Conservation (phyloP, 2,113 vertebrate genomes). For the Mastomys natalensis region DNA sequence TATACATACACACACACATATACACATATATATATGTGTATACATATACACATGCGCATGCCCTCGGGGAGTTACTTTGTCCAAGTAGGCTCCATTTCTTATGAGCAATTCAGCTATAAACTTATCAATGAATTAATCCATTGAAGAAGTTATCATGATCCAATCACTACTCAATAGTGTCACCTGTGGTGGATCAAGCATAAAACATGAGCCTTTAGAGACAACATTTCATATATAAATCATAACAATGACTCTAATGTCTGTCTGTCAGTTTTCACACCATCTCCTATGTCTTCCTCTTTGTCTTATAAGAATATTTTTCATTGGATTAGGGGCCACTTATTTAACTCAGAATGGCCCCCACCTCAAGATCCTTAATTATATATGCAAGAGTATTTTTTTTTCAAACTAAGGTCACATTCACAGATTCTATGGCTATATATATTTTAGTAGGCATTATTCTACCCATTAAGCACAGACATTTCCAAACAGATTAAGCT, state of each 20-base stretch:
- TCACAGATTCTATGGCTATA: neutral
- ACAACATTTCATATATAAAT: neutral
- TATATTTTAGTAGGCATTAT: neutral
- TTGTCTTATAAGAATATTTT: neutral
- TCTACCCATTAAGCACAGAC: neutral
- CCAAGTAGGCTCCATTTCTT: neutral
- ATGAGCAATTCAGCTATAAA: neutral
- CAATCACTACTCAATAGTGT: neutral
- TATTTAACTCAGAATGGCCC: neutral
- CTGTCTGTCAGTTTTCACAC: neutral
- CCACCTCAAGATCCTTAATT: neutral
- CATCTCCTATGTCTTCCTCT: neutral
- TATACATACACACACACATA: too few relatives aligned
- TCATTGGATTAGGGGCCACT: neutral
- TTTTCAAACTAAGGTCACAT: neutral
- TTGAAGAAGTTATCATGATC: neutral
- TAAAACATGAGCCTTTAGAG: neutral
- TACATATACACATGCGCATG: neutral
- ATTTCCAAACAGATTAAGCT: neutral
- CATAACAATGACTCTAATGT: neutral
- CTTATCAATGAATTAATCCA: neutral
- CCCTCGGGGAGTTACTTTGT: neutral
- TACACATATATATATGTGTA: too few relatives aligned
- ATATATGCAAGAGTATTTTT: neutral
- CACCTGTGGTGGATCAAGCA: neutral